These are phyloP conservation scores for Arion vulgaris DNA, from an alignment of 1,140 invertebrate species.

Conservation along the genomic window DNA sequence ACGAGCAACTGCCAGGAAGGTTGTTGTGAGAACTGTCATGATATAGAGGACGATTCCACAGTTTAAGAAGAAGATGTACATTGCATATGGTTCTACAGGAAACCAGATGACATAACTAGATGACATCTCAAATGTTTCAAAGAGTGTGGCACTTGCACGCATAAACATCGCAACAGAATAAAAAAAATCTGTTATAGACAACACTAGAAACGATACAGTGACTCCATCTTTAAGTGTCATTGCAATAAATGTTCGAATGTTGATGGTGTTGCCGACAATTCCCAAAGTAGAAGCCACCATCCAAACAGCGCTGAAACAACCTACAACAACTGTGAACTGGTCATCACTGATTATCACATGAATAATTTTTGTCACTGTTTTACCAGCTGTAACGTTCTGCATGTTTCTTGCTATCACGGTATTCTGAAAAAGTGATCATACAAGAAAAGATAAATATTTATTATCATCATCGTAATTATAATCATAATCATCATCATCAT, in stretches of 20 bases:
- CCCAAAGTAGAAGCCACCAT: background rate
- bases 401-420: background rate
- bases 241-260: background rate
- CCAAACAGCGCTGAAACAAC: background rate
- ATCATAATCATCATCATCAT: too few species aligned
- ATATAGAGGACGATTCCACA: background rate
- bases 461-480: too few species aligned
- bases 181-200: background rate
- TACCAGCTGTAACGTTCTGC: background rate
- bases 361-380: background rate
- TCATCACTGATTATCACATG: background rate
- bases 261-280: background rate
- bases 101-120: background rate
- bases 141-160: background rate
- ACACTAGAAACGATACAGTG: constrained; percentile 8
- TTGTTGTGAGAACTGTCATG: too few species aligned
- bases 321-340: background rate
- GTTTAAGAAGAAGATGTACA: constrained; percentile 12
- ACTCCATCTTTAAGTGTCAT: constrained; percentile 22
- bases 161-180: background rate
- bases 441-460: too few species aligned
- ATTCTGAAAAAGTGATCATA: too few species aligned
- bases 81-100: background rate
- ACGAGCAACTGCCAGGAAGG: too few species aligned
- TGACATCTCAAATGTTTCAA: background rate